Evolutionary conservation across 2,113 vertebrate genomes (phyloP).

Genomic region (Porphyrio hochstetteri): DNA sequence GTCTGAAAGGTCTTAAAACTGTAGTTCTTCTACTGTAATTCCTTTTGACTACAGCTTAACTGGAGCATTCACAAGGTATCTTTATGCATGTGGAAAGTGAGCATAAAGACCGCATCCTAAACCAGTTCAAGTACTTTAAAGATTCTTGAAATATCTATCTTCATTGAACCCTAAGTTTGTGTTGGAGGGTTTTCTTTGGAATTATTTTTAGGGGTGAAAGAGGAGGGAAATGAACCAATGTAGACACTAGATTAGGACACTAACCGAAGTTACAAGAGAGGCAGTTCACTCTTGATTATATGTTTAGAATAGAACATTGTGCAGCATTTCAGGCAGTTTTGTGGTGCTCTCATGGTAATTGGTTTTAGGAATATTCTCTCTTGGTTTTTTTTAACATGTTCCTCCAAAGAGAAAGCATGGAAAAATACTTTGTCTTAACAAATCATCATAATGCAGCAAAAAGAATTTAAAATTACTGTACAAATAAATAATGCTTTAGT

Average conservation of each 20-base stretch:
- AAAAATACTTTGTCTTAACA: not conserved
- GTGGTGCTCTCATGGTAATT: not conserved
- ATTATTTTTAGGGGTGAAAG: not conserved
- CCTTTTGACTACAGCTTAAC: not conserved
- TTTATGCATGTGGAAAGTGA: not conserved
- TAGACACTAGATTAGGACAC: not conserved
- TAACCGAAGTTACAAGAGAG: not conserved
- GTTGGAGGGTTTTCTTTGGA: not conserved
- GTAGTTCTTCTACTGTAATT: not conserved
- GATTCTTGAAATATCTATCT: not conserved
- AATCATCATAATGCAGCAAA: not conserved
- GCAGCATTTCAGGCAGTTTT: not conserved
- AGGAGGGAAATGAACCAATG: not conserved
- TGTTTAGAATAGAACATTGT: not conserved
- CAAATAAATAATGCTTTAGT: not conserved
- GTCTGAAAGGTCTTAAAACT: conserved; percentile 24
- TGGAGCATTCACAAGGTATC: not conserved
- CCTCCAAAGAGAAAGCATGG: not conserved
- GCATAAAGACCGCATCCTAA: not conserved
- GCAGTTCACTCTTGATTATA: not conserved
- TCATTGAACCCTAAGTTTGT: not conserved
- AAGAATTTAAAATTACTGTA: not conserved
- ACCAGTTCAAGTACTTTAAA: not conserved
- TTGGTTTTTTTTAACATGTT: not conserved
- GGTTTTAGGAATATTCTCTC: not conserved